These are phyloP conservation scores for Sinohyriopsis cumingii DNA, from an alignment of 2,888 invertebrate genomes.

Conservation along the genomic window DNA sequence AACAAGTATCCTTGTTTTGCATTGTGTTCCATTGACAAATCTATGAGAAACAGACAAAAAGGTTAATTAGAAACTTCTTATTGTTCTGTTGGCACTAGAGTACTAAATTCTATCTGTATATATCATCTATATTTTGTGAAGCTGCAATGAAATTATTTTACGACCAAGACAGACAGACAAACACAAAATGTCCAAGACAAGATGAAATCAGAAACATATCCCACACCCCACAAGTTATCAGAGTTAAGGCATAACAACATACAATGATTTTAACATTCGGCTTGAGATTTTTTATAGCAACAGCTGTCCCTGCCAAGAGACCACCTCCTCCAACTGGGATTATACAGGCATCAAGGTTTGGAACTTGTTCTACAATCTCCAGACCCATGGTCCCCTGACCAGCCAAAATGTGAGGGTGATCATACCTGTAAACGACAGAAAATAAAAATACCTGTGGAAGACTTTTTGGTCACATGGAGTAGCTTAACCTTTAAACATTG, in stretches of 20 bases:
- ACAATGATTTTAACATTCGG: slow-evolving; percentile 90
- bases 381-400: slow-evolving; percentile 95
- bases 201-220: neutral
- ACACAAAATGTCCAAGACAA: neutral
- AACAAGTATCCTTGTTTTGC: too few relatives aligned
- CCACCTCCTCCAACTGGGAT: slow-evolving; percentile 97
- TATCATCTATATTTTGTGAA: neutral
- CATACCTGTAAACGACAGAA: slow-evolving; percentile 79
- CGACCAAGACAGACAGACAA: neutral
- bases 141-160: neutral
- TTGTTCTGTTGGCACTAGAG: neutral
- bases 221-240: too few relatives aligned
- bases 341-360: slow-evolving; percentile 89
- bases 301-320: slow-evolving; percentile 90
- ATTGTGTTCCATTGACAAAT: too few relatives aligned
- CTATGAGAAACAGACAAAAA: too few relatives aligned
- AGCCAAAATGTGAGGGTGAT: slow-evolving; percentile 95
- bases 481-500: too few relatives aligned
- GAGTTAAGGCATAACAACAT: slow-evolving; percentile 71
- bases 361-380: slow-evolving; percentile 92
- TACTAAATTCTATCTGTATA: neutral
- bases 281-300: slow-evolving; percentile 89
- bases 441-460: neutral
- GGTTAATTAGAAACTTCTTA: too few relatives aligned
- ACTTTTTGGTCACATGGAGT: neutral